Base-by-base conservation (phyloP, 1,140 invertebrate species). In the Carposina sasakii region DNA sequence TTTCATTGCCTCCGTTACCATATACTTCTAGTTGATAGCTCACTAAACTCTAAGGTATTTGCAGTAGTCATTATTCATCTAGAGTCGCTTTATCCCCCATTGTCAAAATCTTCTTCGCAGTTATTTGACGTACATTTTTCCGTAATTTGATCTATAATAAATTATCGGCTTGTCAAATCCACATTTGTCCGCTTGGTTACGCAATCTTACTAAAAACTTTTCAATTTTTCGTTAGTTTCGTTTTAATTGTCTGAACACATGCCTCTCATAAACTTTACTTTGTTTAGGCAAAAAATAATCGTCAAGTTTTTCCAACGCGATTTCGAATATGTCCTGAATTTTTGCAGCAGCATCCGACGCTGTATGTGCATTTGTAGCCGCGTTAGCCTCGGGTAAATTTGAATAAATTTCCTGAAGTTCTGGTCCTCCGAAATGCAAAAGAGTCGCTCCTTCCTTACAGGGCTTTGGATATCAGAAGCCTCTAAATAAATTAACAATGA, bases 251-350 rank as follows among this genome's bases (percentile, higher is more conserved):
- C 59, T 1, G 17, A 59, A 61, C 3, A 55, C 13, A 36, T 61
- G 46, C 33, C 59, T 36, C 34, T 61, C 59, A 26, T 51, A 61
- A 4, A 55, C 19, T 17, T 28, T 50, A 24, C 45, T 54, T 36
- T 59, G 59, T 55, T 59, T 61, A 3, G 59, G 51, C 3, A 39
- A 21, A 17, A 59, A 59, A 44, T 55, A 55, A n/a, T 49, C 31
- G 48, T 59, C 44, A 16, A 59, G 28, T 44, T 55, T 55, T 44
- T 43, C 19, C 9, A 59, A 2, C 0, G 52, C 60, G 13, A 56
- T 36, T 22, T 40, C 34, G 24, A 40, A 53, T 22, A 40, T 15
- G 23, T 40, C 37, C 2, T 21, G 5, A 22, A 3, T n/a, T n/a
- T n/a, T n/a, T n/a, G n/a, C n/a, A n/a, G n/a, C n/a, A n/a, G n/a